These are phyloP conservation scores for Corvus hawaiiensis DNA, from an alignment of 2,113 vertebrate species.

Conservation along the genomic window DNA sequence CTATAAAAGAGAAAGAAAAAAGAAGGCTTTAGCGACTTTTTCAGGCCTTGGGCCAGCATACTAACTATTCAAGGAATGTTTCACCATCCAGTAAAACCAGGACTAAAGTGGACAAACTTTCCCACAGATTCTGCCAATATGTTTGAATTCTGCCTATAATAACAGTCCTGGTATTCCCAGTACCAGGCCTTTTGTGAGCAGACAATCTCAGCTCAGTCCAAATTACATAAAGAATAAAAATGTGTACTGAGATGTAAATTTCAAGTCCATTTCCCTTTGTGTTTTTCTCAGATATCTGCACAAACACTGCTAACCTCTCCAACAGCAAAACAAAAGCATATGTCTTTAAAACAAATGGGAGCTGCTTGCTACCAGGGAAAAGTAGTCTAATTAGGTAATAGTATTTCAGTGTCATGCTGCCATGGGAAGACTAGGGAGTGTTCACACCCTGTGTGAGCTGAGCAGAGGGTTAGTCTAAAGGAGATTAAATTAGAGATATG, in stretches of 20 bases:
- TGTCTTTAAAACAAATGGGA: background rate
- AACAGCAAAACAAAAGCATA: background rate
- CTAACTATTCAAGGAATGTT: background rate
- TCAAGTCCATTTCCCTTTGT: background rate
- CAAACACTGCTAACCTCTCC: background rate
- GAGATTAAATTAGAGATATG: background rate
- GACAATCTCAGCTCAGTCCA: background rate
- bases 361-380: background rate
- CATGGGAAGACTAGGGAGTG: background rate
- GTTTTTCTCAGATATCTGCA: background rate
- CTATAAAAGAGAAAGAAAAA: background rate
- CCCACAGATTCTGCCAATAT: constrained; percentile 22
- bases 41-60: background rate
- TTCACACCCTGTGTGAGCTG: background rate
- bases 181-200: background rate
- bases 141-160: background rate
- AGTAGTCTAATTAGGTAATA: background rate
- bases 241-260: background rate
- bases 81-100: background rate
- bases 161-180: background rate
- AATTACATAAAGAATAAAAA: background rate
- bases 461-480: background rate
- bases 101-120: background rate
- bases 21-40: background rate
- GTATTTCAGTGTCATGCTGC: background rate